A percentile compares a stretch with the other conserved stretches of the same genome.
These are phyloP conservation scores for Sepioteuthis lessoniana DNA, from an alignment of 2,888 invertebrate species.

Conservation along the genomic window DNA sequence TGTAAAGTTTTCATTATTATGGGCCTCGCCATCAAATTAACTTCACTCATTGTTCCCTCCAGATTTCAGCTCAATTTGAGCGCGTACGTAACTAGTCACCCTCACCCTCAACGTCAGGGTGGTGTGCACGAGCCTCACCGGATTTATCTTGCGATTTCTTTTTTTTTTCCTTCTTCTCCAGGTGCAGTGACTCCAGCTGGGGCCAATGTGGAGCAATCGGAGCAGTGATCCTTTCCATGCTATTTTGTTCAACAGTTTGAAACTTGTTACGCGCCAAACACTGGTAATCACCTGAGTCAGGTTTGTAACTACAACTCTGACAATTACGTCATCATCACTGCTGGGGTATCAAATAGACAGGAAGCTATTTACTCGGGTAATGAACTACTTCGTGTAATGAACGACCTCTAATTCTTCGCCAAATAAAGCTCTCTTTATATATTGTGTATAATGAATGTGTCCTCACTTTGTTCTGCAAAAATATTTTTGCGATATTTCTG, in stretches of 20 bases:
- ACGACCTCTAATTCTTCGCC: no score
- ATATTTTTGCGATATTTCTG: no score
- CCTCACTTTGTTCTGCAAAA: no score
- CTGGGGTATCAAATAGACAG: not conserved
- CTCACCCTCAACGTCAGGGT: no score
- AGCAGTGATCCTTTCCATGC: not conserved
- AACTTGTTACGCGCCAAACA: not conserved
- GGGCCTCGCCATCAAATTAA: not conserved
- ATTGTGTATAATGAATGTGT: no score
- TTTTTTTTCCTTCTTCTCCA: not conserved
- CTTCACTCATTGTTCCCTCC: not conserved
- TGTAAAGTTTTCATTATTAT: not conserved
- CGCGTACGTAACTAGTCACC: no score
- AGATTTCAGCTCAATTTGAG: not conserved
- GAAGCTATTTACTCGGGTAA: no score
- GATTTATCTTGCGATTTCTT: not conserved
- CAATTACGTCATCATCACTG: not conserved
- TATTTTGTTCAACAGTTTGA: not conserved
- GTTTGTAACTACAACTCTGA: not conserved
- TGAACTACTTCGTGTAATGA: no score
- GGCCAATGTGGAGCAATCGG: not conserved
- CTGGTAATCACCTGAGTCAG: not conserved
- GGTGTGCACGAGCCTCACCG: not conserved
- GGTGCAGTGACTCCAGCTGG: slow-evolving; percentile 16
- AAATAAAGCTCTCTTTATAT: no score